Evolutionary conservation across 2,113 vertebrate species (phyloP).

Genomic region (Caloenas nicobarica): DNA sequence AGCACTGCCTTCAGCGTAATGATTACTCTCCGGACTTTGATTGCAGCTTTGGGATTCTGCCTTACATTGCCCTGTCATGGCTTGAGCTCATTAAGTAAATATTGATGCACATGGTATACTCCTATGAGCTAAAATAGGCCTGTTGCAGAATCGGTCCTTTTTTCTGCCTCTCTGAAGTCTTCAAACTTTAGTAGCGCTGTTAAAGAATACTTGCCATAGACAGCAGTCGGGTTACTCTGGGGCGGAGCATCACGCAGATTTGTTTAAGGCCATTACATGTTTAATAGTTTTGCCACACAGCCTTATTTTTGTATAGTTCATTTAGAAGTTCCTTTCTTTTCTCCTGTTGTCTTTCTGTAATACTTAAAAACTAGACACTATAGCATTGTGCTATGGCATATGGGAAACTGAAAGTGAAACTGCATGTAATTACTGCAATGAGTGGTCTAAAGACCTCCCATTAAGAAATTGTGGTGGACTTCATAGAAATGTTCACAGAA

Average conservation of each 20-base stretch:
- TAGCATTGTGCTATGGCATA: background rate
- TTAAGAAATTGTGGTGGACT: background rate
- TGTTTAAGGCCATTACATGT: rapidly evolving
- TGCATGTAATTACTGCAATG: background rate
- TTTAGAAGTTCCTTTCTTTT: background rate
- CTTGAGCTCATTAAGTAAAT: background rate
- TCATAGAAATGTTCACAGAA: background rate
- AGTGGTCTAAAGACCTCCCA: background rate
- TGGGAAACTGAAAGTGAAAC: conserved; percentile 25
- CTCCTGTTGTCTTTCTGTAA: background rate
- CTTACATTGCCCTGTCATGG: background rate
- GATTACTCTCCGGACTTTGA: rapidly evolving
- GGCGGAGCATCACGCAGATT: background rate
- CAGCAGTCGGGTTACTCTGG: rapidly evolving
- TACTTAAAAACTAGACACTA: rapidly evolving
- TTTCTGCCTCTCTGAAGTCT: too few species aligned
- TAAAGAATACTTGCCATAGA: rapidly evolving
- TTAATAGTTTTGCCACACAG: background rate
- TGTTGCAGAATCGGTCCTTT: background rate
- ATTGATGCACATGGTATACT: rapidly evolving
- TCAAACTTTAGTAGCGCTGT: rapidly evolving
- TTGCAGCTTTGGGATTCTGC: background rate
- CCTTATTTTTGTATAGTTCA: background rate
- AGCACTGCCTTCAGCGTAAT: background rate
- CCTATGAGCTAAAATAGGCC: rapidly evolving